Conservation (phyloP, 2,113 vertebrate genomes). For the Cyprinodon tularosa region DNA sequence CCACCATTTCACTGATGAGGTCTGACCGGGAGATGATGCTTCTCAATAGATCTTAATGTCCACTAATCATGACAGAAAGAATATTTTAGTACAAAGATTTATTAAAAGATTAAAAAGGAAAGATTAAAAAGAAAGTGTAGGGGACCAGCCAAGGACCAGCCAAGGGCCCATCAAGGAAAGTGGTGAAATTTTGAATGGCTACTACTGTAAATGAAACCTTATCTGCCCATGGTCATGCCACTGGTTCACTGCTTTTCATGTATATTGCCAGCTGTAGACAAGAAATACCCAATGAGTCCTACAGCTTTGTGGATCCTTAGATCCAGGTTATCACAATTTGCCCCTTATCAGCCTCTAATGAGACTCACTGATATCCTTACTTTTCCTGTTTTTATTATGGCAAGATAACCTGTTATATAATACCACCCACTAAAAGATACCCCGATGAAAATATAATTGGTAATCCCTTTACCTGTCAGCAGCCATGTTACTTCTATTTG, state of each 20-base stretch:
- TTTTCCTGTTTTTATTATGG: not conserved
- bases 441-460: not conserved
- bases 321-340: not conserved
- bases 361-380: not conserved
- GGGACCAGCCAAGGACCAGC: no score
- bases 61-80: no score
- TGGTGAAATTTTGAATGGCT: no score
- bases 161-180: no score
- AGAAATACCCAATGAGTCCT: not conserved
- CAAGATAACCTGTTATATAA: not conserved
- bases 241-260: not conserved
- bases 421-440: not conserved
- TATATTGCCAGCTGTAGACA: not conserved
- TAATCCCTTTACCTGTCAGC: not conserved
- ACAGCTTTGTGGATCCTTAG: not conserved
- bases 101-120: no score
- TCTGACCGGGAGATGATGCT: no score
- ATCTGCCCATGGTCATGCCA: not conserved
- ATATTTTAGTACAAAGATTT: no score
- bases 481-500: not conserved
- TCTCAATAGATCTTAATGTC: no score
- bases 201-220: not conserved
- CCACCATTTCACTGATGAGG: no score
- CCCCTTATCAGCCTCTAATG: not conserved
- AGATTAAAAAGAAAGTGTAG: no score